phyloP scores from a whole-genome alignment of 2,113 vertebrate species.

The Drymodes brunneopygia region DNA sequence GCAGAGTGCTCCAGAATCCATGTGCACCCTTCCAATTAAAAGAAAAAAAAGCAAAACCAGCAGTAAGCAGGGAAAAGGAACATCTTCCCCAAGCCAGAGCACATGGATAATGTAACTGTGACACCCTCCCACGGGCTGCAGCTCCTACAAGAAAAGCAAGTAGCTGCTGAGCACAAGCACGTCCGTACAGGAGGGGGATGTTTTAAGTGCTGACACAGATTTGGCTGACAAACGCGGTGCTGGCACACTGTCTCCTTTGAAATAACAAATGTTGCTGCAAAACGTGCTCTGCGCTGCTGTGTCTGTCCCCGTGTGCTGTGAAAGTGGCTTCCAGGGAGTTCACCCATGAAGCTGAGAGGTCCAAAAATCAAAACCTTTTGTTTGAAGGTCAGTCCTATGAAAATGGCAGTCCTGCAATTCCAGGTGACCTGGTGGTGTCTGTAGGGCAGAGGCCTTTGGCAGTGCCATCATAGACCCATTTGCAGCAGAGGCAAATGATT shows the following conservation, averaged over 20 bases:
- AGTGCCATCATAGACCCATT: background rate
- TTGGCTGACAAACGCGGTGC: conserved; percentile 5
- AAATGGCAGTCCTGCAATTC: background rate
- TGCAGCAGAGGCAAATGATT: background rate
- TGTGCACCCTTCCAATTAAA: background rate
- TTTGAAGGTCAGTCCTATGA: background rate
- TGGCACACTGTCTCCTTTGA: conserved; percentile 1
- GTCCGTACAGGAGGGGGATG: background rate
- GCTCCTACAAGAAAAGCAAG: conserved; percentile 42
- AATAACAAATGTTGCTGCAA: background rate
- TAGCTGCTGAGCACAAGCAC: conserved; percentile 22
- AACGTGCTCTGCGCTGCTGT: background rate
- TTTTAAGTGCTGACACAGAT: conserved; percentile 33
- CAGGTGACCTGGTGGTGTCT: background rate
- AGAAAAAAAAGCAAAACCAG: background rate
- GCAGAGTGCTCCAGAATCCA: background rate
- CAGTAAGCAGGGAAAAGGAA: background rate
- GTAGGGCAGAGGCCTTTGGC: background rate
- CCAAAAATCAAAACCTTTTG: background rate
- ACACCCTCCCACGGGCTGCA: conserved; percentile 41
- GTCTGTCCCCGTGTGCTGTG: background rate
- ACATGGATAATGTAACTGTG: background rate
- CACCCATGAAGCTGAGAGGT: rapidly evolving
- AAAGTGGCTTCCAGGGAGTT: background rate
- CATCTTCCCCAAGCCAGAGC: background rate